Percentiles rank a stretch among this genome's conserved stretches.
phyloP scores from a whole-genome alignment of 2,888 invertebrate genomes.

The Machimus rusticus region DNA sequence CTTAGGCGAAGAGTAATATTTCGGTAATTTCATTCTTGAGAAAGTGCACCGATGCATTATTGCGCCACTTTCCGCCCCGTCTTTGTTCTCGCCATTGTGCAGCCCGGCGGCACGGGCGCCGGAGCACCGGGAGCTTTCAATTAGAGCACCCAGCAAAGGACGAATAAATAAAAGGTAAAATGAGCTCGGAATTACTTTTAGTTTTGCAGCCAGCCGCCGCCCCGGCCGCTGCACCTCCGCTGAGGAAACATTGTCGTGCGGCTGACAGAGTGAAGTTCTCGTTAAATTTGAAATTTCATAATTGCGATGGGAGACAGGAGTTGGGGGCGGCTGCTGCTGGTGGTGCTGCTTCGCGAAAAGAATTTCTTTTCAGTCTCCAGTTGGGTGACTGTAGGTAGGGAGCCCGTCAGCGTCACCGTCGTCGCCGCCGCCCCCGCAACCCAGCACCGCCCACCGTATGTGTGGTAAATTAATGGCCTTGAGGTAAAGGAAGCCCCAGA shows the following conservation, averaged over 20 bases:
- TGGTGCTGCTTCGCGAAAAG: background rate
- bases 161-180: slow-evolving; percentile 31
- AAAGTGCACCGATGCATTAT: slow-evolving; percentile 26
- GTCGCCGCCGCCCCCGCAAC: background rate
- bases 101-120: background rate
- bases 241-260: background rate
- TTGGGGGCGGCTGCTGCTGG: background rate
- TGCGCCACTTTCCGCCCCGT: slow-evolving; percentile 1
- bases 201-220: background rate
- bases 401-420: background rate
- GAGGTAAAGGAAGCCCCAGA: slow-evolving; percentile 11
- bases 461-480: slow-evolving; percentile 13
- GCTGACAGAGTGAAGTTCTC: slow-evolving; percentile 7
- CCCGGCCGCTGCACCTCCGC: background rate
- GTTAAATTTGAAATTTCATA: slow-evolving; percentile 30
- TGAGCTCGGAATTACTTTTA: slow-evolving; percentile 28
- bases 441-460: background rate
- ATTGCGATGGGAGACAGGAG: background rate
- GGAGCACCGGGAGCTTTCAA: slow-evolving; percentile 5
- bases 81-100: background rate
- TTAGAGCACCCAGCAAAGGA: slow-evolving; percentile 12
- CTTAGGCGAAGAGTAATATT: slow-evolving; percentile 16
- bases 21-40: slow-evolving; percentile 29
- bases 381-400: background rate
- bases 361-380: background rate